Evolutionary conservation across 53 echinoderm and acorn worm species (phyloP).

Genomic region (Apostichopus leukothele): DNA sequence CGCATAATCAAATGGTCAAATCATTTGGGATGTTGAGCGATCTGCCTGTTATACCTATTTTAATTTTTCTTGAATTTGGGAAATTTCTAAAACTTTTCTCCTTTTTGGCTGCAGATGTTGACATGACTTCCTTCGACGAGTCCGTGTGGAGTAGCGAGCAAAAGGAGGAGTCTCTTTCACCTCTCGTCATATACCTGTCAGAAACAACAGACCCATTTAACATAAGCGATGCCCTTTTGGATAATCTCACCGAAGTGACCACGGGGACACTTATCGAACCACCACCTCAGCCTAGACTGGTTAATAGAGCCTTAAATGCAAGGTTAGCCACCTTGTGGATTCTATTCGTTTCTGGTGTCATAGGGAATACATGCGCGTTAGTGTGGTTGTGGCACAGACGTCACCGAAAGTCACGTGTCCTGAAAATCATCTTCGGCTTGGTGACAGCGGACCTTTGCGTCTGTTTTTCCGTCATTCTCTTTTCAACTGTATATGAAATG

Average conservation of each 20-base stretch:
- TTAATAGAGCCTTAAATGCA: slow-evolving; percentile 40
- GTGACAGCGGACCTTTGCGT: slow-evolving; percentile 85
- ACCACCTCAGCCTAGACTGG: neutral
- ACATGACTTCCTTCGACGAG: neutral
- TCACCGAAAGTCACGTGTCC: slow-evolving; percentile 74
- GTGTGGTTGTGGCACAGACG: slow-evolving; percentile 86
- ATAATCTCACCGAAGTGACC: neutral
- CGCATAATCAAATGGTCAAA: too few species aligned
- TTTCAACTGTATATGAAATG: slow-evolving; percentile 75
- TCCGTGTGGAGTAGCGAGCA: slow-evolving; percentile 9
- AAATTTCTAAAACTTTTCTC: too few species aligned
- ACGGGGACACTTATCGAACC: neutral
- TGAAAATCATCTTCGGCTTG: slow-evolving; percentile 85
- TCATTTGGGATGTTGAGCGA: too few species aligned
- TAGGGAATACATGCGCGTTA: slow-evolving; percentile 80
- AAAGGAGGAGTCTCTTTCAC: neutral
- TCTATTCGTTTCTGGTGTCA: slow-evolving; percentile 75
- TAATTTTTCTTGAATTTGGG: too few species aligned
- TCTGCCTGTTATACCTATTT: too few species aligned
- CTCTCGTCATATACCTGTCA: neutral
- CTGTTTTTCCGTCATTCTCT: slow-evolving; percentile 78
- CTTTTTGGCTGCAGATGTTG: neutral
- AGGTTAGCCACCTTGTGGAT: slow-evolving; percentile 76
- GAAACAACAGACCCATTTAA: neutral
- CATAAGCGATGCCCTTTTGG: neutral